Evolutionary conservation across 1,140 invertebrate species (phyloP).

Genomic region (Bacillus rossius): DNA sequence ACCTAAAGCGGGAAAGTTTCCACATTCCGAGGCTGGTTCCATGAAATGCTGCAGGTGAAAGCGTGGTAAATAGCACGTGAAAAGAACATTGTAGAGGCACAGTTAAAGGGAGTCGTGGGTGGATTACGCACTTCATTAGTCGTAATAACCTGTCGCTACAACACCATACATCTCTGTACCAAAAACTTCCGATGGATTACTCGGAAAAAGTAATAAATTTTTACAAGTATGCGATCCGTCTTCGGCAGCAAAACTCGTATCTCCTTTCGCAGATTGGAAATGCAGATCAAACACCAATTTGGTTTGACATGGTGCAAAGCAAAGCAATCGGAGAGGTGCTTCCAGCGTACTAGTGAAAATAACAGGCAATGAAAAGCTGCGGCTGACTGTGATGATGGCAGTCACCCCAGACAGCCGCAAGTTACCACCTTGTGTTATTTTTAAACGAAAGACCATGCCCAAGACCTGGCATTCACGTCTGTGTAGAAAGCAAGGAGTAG

Average conservation of each 20-base stretch:
- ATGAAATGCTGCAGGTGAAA: background rate
- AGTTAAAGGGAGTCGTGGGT: background rate
- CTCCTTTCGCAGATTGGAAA: conserved; percentile 17
- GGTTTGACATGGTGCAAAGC: conserved; percentile 15
- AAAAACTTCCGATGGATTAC: conserved; percentile 9
- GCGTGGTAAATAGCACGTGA: background rate
- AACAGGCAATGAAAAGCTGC: too few species aligned
- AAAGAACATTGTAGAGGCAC: background rate
- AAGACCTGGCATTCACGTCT: too few species aligned
- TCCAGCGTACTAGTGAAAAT: too few species aligned
- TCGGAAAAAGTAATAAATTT: conserved; percentile 10
- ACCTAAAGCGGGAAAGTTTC: too few species aligned
- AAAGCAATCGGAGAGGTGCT: too few species aligned
- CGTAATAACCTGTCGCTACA: background rate
- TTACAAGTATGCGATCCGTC: conserved; percentile 7
- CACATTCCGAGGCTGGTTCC: too few species aligned
- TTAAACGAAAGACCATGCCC: too few species aligned
- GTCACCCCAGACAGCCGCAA: too few species aligned
- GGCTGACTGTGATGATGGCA: too few species aligned
- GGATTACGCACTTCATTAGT: background rate
- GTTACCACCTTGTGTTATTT: too few species aligned
- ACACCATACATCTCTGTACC: conserved; percentile 1
- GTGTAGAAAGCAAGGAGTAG: too few species aligned
- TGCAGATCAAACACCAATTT: conserved; percentile 17
- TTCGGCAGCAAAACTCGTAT: conserved; percentile 6